A percentile compares a stretch with the other conserved stretches of the same genome.
phyloP scores from a whole-genome alignment of 2,888 invertebrate species.

The Halocaridina rubra region DNA sequence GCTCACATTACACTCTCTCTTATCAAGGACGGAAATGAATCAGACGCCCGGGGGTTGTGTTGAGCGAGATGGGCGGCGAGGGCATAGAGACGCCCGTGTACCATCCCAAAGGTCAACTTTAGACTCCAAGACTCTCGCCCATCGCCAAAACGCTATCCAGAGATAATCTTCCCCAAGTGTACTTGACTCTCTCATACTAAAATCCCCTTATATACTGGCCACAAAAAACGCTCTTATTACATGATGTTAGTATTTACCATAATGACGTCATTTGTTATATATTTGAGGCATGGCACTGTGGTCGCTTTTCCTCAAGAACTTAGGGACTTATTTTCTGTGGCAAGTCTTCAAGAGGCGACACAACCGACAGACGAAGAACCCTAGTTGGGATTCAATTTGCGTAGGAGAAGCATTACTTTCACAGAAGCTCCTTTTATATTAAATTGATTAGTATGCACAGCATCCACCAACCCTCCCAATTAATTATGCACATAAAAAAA shows the following conservation, averaged over 20 bases:
- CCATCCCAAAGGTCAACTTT: neutral
- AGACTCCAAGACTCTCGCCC: slow-evolving; percentile 3
- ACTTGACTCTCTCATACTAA: neutral
- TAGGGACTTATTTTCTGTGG: neutral
- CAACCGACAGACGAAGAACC: neutral
- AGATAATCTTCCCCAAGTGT: neutral
- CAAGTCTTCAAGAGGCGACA: neutral
- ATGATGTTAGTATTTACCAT: neutral
- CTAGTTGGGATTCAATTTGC: slow-evolving; percentile 25
- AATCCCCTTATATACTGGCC: neutral
- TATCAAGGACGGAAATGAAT: slow-evolving; percentile 3
- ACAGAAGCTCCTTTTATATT: neutral
- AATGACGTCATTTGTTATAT: neutral
- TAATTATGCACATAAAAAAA: slow-evolving; percentile 26
- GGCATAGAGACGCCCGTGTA: neutral
- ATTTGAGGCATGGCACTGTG: neutral
- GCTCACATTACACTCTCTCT: neutral
- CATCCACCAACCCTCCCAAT: slow-evolving; percentile 11
- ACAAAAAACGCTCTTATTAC: neutral
- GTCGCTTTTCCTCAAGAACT: neutral
- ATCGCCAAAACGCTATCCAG: slow-evolving; percentile 4
- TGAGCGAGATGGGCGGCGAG: slow-evolving; percentile 2
- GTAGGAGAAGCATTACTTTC: neutral
- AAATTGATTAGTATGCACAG: slow-evolving; percentile 47
- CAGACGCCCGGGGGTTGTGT: neutral